Evolutionary conservation across 2,888 invertebrate species (phyloP).

Genomic region (Reticulitermes lucifugus): DNA sequence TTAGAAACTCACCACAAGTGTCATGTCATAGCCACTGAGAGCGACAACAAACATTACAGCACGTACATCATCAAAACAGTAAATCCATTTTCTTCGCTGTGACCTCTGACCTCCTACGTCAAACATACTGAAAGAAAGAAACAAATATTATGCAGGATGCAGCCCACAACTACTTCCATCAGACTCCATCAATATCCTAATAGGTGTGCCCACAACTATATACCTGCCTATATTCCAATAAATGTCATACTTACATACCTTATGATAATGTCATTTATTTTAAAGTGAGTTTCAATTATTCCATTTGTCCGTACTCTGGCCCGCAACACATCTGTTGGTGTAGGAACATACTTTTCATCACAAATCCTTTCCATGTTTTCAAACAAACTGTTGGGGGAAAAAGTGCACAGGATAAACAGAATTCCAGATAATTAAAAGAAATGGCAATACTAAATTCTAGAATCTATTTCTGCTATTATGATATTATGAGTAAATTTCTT

Average conservation of each 20-base stretch:
- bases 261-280: slow-evolving; percentile 61
- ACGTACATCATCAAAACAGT: slow-evolving; percentile 75
- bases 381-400: slow-evolving; percentile 67
- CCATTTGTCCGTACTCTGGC: slow-evolving; percentile 75
- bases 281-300: slow-evolving; percentile 75
- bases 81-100: slow-evolving; percentile 75
- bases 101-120: slow-evolving; percentile 76
- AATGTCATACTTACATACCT: slow-evolving; percentile 39
- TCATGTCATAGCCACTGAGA: slow-evolving; percentile 76
- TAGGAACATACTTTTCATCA: slow-evolving; percentile 72
- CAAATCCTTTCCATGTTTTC: slow-evolving; percentile 76
- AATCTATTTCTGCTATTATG: no score
- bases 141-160: background rate
- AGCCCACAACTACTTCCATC: no score
- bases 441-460: no score
- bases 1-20: slow-evolving; percentile 64
- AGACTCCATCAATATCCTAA: no score
- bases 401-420: no score
- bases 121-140: slow-evolving; percentile 67
- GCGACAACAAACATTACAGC: slow-evolving; percentile 74
- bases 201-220: background rate
- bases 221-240: background rate
- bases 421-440: no score
- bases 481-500: no score
- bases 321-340: slow-evolving; percentile 72